A percentile compares a stretch with the other conserved stretches of the same genome.
Conservation (phyloP, 1,140 invertebrate species). For the Steinernema khuongi region DNA sequence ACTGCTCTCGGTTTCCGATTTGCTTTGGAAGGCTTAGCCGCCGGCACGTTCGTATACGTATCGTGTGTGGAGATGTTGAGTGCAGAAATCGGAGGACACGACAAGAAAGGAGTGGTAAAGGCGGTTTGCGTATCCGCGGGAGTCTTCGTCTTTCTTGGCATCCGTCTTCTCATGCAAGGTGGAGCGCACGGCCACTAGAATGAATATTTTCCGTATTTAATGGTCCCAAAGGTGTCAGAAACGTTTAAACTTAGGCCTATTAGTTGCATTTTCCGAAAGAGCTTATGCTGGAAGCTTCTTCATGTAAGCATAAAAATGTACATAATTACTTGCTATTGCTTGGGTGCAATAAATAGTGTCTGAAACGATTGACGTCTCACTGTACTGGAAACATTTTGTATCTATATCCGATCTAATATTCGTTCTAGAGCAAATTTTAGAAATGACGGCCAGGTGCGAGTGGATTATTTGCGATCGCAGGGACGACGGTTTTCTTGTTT, state of each 20-base stretch:
- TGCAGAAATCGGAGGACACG: slow-evolving; percentile 48
- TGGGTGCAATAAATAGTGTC: no score
- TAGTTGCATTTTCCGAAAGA: no score
- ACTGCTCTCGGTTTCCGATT: slow-evolving; percentile 49
- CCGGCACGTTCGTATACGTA: slow-evolving; percentile 61
- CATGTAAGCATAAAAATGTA: no score
- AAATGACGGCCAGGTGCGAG: neutral
- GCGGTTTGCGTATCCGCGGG: slow-evolving; percentile 32
- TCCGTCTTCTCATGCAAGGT: neutral
- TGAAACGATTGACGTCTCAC: no score
- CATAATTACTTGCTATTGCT: no score
- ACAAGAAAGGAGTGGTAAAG: slow-evolving; percentile 28
- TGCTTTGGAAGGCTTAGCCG: slow-evolving; percentile 60
- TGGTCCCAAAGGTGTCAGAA: neutral
- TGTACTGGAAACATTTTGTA: no score
- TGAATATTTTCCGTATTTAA: neutral
- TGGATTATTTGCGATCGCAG: neutral
- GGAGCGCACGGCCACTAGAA: neutral
- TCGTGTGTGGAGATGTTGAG: slow-evolving; percentile 60
- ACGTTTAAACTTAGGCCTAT: neutral
- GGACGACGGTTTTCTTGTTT: neutral
- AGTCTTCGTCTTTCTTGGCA: slow-evolving; percentile 37
- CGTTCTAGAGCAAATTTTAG: neutral
- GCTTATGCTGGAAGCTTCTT: no score
- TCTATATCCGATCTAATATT: no score